Evolutionary conservation across 23 tunicate species (phyloP).

Genomic region (Ciona savignyi): DNA sequence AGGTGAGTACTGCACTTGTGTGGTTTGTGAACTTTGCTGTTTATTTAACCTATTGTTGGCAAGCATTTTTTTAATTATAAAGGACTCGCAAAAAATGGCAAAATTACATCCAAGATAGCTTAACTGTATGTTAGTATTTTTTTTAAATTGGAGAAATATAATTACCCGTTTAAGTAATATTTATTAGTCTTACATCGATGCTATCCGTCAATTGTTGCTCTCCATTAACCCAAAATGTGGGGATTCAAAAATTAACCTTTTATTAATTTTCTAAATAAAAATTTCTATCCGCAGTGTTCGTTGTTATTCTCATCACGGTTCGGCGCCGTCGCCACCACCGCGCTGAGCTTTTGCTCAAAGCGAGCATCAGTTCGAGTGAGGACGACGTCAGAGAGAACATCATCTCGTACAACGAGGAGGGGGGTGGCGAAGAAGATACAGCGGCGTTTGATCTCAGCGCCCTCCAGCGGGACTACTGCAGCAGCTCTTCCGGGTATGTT

Average conservation of each 20-base stretch:
- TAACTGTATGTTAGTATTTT: too few species aligned
- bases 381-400: slow-evolving; percentile 42
- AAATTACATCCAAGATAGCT: too few species aligned
- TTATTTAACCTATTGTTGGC: too few species aligned
- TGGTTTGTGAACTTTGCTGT: too few species aligned
- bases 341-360: slow-evolving; percentile 26
- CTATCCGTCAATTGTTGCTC: too few species aligned
- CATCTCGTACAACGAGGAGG: slow-evolving; percentile 45
- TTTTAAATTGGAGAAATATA: too few species aligned
- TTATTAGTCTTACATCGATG: too few species aligned
- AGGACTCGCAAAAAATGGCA: too few species aligned
- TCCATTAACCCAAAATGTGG: too few species aligned
- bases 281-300: slow-evolving; percentile 9
- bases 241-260: too few species aligned
- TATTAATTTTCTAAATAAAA: neutral
- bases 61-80: too few species aligned
- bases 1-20: neutral
- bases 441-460: slow-evolving; percentile 45
- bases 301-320: slow-evolving; percentile 18
- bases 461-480: slow-evolving; percentile 40
- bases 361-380: slow-evolving; percentile 25
- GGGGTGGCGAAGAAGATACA: slow-evolving; percentile 72
- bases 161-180: too few species aligned
- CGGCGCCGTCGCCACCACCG: slow-evolving; percentile 22
- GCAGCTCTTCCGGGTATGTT: slow-evolving; percentile 39